Evolutionary conservation across 2,888 invertebrate genomes (phyloP), one percentile per base, ranked within the genome.

Genomic region (Drosophila tripunctata): DNA sequence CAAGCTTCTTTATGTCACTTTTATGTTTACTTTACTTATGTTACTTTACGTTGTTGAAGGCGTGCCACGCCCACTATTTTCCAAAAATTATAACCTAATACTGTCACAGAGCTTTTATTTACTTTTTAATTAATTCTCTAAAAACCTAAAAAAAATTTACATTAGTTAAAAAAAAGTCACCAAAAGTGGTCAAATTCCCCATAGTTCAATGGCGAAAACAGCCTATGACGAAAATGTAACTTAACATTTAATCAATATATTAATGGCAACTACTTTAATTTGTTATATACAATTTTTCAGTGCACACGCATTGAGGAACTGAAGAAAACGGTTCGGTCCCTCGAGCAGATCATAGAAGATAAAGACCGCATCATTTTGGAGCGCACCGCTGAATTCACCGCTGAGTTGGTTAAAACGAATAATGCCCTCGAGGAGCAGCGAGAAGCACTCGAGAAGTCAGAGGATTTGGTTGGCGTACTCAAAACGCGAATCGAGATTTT

Each of bases 381-480:
- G 44, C 89, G 88, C 27, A 90, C 88, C 43, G 85, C 87, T 0
- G 91, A 91, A 17, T 67, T 90, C 27, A 90, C 88, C 43, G 85
- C 87, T 0, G 91, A 91, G 17, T 67, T 90, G 63, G 57, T 70
- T 14, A 91, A 90, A 68, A 88, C 89, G 0, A 84, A 82, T 10
- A 91, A 90, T 50, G 67, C 77, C 0, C 84, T 90, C 14, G 90
- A 91, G 12, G 91, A 91, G 60, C 89, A 90, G 58, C 88, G 85
- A 2, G 90, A 91, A 43, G 88, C 87, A 0, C 88, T 90, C 55
- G 88, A 87, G 56, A 91, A 90, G 52, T 87, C 88, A 0, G 91
- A 91, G 47, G 91, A 89, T 64, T 75, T 91, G 4, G 87, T 91
- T 3, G 87, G 90, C 4, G 89, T 90, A 22, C 75, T 91, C 2